Evolutionary conservation across 2,888 invertebrate species (phyloP), one percentile per base, ranked within the genome.

Genomic region (Heliconius ismenius): DNA sequence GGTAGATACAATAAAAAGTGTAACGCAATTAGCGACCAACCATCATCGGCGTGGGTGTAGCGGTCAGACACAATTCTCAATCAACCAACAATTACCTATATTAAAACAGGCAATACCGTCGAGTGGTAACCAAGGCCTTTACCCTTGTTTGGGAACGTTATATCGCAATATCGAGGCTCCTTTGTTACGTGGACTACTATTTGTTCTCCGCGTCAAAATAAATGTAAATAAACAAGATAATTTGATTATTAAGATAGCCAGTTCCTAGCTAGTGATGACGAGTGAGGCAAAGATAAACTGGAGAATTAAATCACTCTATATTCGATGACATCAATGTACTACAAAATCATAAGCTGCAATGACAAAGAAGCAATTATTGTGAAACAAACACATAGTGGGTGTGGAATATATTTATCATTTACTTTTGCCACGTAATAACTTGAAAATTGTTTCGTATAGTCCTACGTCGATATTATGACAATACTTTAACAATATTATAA

Each of bases 11-110:
- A 78, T 79, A 82, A 82, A 82, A 83, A 82, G 77, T 79, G 79
- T 82, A 81, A 77, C 80, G 80, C 82, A 82, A 83, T 83, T 84
- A 83, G 81, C 75, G 78, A 76, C 75, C 78, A 79, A 78, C 79
- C 83, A 83, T 81, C 81, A 70, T 43, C 80, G 68, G 81, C 88
- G 92, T 92, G 88, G 93, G 92, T 82, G 88, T 85, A 86, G 82
- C 81, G 83, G 86, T 83, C 87, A 82, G 84, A 83, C 87, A 87
- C 88, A 86, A 85, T 86, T 90, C 91, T 90, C 90, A 92, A 91
- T 92, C 90, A 87, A 87, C 85, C 85, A 87, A 84, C 93, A 93
- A 93, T 93, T 93, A 92, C 90, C 88, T 84, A 87, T 88, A 90
- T 92, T 91, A 91, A 92, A 89, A 90, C 88, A 87, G 86, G 89